Conservation (phyloP, 2,113 vertebrate genomes). For the Melierax canorus region DNA sequence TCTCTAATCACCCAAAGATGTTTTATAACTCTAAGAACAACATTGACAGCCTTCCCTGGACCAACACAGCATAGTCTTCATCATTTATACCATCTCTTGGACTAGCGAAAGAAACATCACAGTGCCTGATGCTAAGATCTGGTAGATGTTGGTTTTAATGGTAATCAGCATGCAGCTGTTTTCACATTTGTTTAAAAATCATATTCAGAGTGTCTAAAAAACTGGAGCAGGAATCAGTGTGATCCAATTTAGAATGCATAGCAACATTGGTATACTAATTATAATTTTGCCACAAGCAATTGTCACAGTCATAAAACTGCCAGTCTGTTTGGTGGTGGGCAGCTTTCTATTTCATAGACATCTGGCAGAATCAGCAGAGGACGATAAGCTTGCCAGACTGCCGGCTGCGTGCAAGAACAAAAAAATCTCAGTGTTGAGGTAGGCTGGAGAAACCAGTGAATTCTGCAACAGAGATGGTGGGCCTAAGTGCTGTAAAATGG, state of each 20-base stretch:
- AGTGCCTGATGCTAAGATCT: background rate
- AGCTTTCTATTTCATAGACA: conserved; percentile 59
- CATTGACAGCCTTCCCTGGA: background rate
- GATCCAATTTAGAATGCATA: conserved; percentile 57
- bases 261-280: conserved; percentile 46
- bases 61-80: background rate
- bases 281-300: conserved; percentile 62
- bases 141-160: background rate
- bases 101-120: rapidly evolving
- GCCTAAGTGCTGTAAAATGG: background rate
- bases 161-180: conserved; percentile 19
- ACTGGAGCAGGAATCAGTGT: conserved; percentile 35
- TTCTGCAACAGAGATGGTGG: background rate
- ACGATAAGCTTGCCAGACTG: conserved; percentile 8
- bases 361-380: conserved; percentile 40
- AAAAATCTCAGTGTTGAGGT: background rate
- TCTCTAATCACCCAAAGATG: background rate
- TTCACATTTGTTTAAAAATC: conserved; percentile 63
- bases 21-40: background rate
- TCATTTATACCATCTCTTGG: background rate
- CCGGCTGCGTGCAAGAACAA: background rate
- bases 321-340: conserved; percentile 39
- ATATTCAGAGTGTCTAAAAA: conserved; percentile 4
- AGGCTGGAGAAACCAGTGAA: background rate
- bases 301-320: conserved; percentile 51